These are phyloP conservation scores for Poecilia wingei DNA, from an alignment of 2,797 vertebrate genomes.

Conservation along the genomic window DNA sequence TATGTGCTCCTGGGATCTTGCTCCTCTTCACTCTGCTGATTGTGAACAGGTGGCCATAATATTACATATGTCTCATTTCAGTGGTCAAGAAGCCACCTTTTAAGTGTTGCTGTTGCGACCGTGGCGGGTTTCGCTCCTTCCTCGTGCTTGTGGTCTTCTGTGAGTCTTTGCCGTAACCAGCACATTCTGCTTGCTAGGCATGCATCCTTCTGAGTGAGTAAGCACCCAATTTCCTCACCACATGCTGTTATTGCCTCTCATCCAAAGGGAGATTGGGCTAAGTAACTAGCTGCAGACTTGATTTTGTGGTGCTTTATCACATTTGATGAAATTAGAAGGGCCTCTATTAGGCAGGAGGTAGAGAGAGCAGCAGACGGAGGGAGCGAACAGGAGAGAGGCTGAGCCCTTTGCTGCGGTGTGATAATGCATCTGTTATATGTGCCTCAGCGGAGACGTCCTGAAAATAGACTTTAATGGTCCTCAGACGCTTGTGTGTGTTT, in stretches of 20 bases:
- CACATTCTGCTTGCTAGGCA: constrained; percentile 58
- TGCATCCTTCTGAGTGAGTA: constrained; percentile 68
- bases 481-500: constrained; percentile 31
- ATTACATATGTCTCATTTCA: constrained; percentile 9
- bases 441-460: constrained; percentile 34
- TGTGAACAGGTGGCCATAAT: constrained; percentile 6
- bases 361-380: constrained; percentile 35
- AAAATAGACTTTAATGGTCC: constrained; percentile 41
- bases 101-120: not conserved
- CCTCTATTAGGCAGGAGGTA: constrained; percentile 44
- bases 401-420: constrained; percentile 30
- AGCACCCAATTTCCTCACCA: constrained; percentile 69
- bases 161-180: constrained; percentile 34
- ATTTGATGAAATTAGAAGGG: constrained; percentile 78
- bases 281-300: constrained; percentile 78
- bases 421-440: constrained; percentile 55
- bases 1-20: not conserved
- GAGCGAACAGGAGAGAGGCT: constrained; percentile 29
- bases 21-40: not conserved
- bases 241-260: constrained; percentile 76
- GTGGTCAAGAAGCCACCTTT: constrained; percentile 15
- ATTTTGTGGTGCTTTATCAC: constrained; percentile 80
- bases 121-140: constrained; percentile 4
- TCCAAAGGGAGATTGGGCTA: constrained; percentile 75
- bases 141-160: constrained; percentile 19